Percentiles rank a stretch among this genome's conserved stretches.
phyloP scores from a whole-genome alignment of 2,888 invertebrate genomes.

The Aricia artaxerxes region DNA sequence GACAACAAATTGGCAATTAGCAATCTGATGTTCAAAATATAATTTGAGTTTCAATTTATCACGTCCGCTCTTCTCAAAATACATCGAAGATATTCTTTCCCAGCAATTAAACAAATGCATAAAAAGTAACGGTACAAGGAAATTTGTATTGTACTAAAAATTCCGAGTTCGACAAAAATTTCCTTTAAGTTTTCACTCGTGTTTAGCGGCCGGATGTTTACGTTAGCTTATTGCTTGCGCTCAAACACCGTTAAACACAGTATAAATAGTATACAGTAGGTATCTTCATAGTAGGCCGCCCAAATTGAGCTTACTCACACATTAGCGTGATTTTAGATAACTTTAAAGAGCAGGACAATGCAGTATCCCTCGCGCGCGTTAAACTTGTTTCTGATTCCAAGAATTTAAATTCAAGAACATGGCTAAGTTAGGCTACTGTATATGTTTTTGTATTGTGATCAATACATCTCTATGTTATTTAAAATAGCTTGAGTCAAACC shows the following conservation, averaged over 20 bases:
- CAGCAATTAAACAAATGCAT: conserved; percentile 1
- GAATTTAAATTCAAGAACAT: background rate
- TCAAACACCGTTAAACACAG: conserved; percentile 58
- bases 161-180: conserved; percentile 37
- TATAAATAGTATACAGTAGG: background rate
- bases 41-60: conserved; percentile 2
- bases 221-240: conserved; percentile 65
- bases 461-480: conserved; percentile 68
- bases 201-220: conserved; percentile 68
- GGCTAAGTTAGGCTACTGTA: background rate
- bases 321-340: background rate
- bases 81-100: background rate
- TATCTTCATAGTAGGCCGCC: no score
- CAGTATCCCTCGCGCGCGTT: background rate
- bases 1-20: background rate
- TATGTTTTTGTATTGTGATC: conserved; percentile 5
- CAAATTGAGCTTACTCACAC: no score
- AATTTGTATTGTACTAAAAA: conserved; percentile 13
- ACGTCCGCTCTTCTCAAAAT: background rate
- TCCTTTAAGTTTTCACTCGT: conserved; percentile 51
- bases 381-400: background rate
- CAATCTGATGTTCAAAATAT: background rate
- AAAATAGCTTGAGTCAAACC: conserved; percentile 27
- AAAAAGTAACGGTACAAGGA: background rate
- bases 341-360: background rate